A percentile compares a stretch with the other conserved stretches of the same genome.
phyloP scores from a whole-genome alignment of 2,888 invertebrate genomes.

The Tenthredo amoena region DNA sequence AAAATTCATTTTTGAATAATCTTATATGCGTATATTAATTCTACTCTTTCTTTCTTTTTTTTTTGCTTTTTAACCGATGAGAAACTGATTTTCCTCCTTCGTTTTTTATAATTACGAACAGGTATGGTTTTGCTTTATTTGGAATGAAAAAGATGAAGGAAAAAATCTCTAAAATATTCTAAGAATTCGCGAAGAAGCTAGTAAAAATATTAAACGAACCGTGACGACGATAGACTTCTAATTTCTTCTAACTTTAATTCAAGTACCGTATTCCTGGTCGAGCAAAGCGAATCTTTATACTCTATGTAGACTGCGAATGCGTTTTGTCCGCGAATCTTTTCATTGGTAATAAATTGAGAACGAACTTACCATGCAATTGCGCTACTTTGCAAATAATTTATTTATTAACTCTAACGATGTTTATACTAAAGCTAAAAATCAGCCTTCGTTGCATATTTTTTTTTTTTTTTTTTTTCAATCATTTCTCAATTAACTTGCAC shows the following conservation, averaged over 20 bases:
- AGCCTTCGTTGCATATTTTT: not conserved
- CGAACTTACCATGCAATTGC: not conserved
- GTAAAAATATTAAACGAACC: slow-evolving; percentile 38
- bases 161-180: not conserved
- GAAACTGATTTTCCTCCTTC: not conserved
- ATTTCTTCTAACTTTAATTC: slow-evolving; percentile 36
- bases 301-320: slow-evolving; percentile 1
- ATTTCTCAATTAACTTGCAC: not conserved
- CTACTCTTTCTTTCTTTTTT: too few relatives aligned
- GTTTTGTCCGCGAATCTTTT: slow-evolving; percentile 31
- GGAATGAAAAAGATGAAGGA: not conserved
- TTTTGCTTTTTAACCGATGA: not conserved
- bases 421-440: not conserved
- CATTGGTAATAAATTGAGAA: not conserved
- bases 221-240: slow-evolving; percentile 19
- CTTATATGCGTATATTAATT: not conserved
- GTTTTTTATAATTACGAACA: not conserved
- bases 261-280: slow-evolving; percentile 33
- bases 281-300: slow-evolving; percentile 29
- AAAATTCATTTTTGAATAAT: not conserved
- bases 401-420: not conserved
- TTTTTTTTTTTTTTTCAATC: not conserved
- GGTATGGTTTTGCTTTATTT: not conserved
- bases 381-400: not conserved
- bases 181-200: not conserved